Base-by-base conservation (phyloP, 2,888 invertebrate species). In the Nasonovia ribisnigri region DNA sequence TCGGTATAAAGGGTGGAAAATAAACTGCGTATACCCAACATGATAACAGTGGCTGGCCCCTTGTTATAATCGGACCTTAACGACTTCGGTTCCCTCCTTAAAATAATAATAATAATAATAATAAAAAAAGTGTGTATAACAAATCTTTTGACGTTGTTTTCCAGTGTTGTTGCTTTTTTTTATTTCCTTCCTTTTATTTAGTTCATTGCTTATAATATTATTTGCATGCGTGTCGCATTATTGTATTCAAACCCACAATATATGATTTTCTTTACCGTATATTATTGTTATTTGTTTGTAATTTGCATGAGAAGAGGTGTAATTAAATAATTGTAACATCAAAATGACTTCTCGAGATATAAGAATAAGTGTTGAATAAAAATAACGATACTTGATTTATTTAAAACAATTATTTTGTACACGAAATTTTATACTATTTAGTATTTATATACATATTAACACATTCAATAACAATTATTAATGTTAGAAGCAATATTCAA, bases 1-100 rank as follows among this genome's bases (percentile, higher is more conserved):
- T 89, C 60, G 92, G 88, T 89, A 91, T 84, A 92, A 92, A 89
- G 92, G 94, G 92, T 89, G 89, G 92, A 92, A 94, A 94, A 94
- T 94, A 94, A 94, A 94, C 91, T 91, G 91, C 88, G 88, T 94
- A 84, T 77, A 86, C 94, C 91, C 94, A 54, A 94, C 94, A 94
- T 94, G 91, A 94, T 94, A 92, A 94, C 91, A 86, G 93, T 86
- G 93, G 93, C 93, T 93, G 90, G 93, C 93, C 93, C 93, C 90
- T 93, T 93, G 90, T 93, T 93, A 93, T 93, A 93, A 93, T 93
- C 93, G 90, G 93, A 93, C 93, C 93, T 90, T 93, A 93, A 93
- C 93, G 93, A 94, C 91, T 94, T 94, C 77, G 88, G 91, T 88
- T 90, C 89, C 90, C 91, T 94, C 86, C 36, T 87, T 87, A 67